Evolutionary conservation across 2,888 invertebrate genomes (phyloP).

Genomic region (Parasteatoda lunata): DNA sequence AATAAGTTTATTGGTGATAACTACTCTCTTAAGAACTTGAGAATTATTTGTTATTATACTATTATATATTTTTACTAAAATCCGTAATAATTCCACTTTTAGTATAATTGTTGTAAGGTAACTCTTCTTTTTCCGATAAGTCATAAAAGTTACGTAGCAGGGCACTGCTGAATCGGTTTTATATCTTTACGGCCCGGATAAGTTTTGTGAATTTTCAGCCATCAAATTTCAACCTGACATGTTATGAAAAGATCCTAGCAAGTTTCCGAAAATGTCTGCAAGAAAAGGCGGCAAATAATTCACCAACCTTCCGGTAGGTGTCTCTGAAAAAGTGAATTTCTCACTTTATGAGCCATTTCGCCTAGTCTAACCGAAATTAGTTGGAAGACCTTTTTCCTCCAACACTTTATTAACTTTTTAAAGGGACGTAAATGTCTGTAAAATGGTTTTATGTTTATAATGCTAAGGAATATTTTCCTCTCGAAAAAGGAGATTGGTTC

Average conservation of each 20-base stretch:
- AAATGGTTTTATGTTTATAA: slow-evolving; percentile 55
- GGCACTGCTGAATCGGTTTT: not conserved
- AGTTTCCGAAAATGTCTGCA: not conserved
- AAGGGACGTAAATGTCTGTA: slow-evolving; percentile 50
- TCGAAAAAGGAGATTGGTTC: not conserved
- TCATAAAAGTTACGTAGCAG: not conserved
- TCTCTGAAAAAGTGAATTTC: slow-evolving; percentile 20
- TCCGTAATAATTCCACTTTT: too few species aligned
- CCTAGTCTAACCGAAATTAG: slow-evolving; percentile 47
- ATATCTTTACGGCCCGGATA: slow-evolving; percentile 39
- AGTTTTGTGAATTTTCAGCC: slow-evolving; percentile 31
- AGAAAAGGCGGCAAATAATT: slow-evolving; percentile 21
- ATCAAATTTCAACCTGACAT: slow-evolving; percentile 42
- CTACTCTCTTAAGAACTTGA: too few species aligned
- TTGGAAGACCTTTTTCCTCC: slow-evolving; percentile 37
- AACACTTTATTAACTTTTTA: slow-evolving; percentile 58
- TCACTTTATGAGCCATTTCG: slow-evolving; percentile 49
- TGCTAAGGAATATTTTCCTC: slow-evolving; percentile 14
- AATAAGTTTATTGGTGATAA: too few species aligned
- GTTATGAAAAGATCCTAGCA: slow-evolving; percentile 11
- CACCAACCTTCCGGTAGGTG: slow-evolving; percentile 33
- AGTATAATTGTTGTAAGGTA: too few species aligned
- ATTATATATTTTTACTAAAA: too few species aligned
- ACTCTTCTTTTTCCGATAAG: not conserved
- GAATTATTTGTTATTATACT: too few species aligned